Evolutionary conservation across 2,888 invertebrate species (phyloP), one percentile per base, ranked within the genome.

Genomic region (Yponomeuta cagnagella): DNA sequence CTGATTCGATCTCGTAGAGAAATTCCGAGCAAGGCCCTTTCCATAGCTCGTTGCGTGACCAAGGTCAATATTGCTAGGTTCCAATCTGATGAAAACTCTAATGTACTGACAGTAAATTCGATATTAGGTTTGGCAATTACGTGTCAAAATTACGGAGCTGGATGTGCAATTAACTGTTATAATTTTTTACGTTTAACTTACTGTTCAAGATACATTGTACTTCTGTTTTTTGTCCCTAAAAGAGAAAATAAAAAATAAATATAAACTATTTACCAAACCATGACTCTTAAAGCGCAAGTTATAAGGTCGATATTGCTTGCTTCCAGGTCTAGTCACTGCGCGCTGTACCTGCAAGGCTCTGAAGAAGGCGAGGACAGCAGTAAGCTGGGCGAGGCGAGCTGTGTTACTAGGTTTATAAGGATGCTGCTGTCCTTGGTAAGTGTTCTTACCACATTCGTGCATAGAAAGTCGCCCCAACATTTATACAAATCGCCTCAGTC

Each of bases 371-470:
- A 92, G 48, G 83, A 94, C 80, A 93, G 93, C 75, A 92, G 92
- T 79, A 94, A 94, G 78, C 88, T 95, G 77, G 97, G 97, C 1
- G 95, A 95, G 82, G 94, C 95, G 72, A 97, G 97, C 48, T 98
- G 98, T 93, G 97, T 98, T 75, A 98, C 98, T 75, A 95, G 97
- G 86, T 98, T 98, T 87, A 96, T 98, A 80, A 96, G 96, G 81
- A 97, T 97, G 87, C 93, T 98, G 75, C 93, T 98, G 73, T 95
- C 96, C 64, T 93, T 97, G 93, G 95, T 96, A 83, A 94, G 94
- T 92, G 58, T 52, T 23, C 23, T 23, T 23, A 23, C 23, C 23
- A 23, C 23, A 23, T 23, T 23, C 23, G 23, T 23, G 23, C 23
- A 23, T 23, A 23, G 23, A 23, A 23, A 23, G 23, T 23, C 23